phyloP scores from a whole-genome alignment of 2,113 vertebrate species.

The Leptodactylus fuscus region DNA sequence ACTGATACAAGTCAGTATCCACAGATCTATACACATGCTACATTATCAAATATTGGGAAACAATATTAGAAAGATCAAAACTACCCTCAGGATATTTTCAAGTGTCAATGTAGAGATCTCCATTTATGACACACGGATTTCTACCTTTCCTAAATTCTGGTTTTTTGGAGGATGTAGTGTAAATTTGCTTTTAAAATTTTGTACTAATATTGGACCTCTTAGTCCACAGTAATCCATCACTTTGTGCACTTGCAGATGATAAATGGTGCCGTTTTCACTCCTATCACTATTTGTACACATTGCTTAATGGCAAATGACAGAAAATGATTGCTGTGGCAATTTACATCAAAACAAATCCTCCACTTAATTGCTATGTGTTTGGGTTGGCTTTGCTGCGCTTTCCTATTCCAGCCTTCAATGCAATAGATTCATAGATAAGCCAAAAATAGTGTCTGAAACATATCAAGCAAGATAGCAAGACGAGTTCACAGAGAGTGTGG shows the following conservation, averaged over 20 bases:
- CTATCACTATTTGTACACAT: background rate
- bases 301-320: background rate
- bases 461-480: constrained; percentile 10
- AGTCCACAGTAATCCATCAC: too few species aligned
- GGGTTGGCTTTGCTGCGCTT: background rate
- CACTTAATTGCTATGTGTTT: constrained; percentile 23
- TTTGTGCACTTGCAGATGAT: background rate
- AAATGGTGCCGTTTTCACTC: background rate
- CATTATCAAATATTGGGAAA: too few species aligned
- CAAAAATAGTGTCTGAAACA: constrained; percentile 16
- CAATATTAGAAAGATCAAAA: too few species aligned
- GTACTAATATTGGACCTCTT: too few species aligned
- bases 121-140: too few species aligned
- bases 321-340: background rate
- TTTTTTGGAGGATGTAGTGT: background rate
- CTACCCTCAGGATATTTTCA: too few species aligned
- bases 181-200: too few species aligned
- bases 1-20: too few species aligned
- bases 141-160: background rate
- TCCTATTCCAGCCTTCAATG: background rate
- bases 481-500: background rate
- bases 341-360: constrained; percentile 8
- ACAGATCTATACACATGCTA: too few species aligned
- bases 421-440: constrained; percentile 2
- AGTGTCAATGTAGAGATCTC: too few species aligned